Evolutionary conservation across 2,888 invertebrate genomes (phyloP).

Genomic region (Lasius fuliginosus): DNA sequence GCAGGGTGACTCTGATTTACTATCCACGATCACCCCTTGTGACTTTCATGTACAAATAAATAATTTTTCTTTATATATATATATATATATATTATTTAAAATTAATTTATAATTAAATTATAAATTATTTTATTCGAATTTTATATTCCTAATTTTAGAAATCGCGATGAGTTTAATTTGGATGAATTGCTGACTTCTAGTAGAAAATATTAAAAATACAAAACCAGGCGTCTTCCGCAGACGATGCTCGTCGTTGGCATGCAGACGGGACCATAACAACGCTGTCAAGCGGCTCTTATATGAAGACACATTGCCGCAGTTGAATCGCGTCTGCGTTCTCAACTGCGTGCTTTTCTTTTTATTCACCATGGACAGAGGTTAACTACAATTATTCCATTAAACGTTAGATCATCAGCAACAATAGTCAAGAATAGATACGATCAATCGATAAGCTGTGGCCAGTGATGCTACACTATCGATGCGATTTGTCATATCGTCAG

Average conservation of each 20-base stretch:
- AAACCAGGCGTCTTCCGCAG: constrained; percentile 42
- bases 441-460: constrained; percentile 54
- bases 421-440: constrained; percentile 62
- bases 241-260: constrained; percentile 61
- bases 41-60: not conserved
- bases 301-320: constrained; percentile 78
- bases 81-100: not conserved
- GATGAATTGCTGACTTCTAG: not conserved
- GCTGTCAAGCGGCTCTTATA: constrained; percentile 70
- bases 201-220: not conserved
- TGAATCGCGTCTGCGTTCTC: constrained; percentile 75
- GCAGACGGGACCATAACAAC: constrained; percentile 67
- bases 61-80: not conserved
- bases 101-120: not conserved
- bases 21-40: not conserved
- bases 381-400: constrained; percentile 73
- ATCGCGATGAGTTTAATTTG: not conserved
- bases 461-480: not conserved
- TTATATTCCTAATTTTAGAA: not conserved
- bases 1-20: not conserved
- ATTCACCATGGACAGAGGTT: constrained; percentile 63
- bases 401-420: constrained; percentile 74
- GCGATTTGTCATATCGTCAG: constrained; percentile 3
- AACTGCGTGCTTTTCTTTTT: constrained; percentile 61
- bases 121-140: not conserved